Evolutionary conservation across 1,140 invertebrate species (phyloP).

Genomic region (Calliphora vicina): DNA sequence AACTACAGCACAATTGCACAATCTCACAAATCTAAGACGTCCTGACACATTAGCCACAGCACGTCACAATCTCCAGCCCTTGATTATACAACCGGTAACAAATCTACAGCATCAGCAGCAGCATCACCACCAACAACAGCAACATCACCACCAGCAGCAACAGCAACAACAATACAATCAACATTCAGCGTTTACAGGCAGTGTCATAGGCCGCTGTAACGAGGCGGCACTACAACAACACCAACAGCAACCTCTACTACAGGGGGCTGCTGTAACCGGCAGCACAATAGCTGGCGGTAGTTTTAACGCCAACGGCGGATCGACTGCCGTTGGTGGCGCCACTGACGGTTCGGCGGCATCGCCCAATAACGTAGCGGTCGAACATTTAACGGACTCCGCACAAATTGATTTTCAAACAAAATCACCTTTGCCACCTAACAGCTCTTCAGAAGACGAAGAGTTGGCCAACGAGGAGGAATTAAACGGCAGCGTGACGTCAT

Average conservation of each 20-base stretch:
- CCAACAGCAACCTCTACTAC: slow-evolving; percentile 5
- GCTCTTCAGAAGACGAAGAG: slow-evolving; percentile 51
- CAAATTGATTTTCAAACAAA: not conserved
- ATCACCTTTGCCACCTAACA: slow-evolving; percentile 22
- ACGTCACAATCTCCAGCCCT: slow-evolving; percentile 37
- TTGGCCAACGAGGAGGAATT: slow-evolving; percentile 45
- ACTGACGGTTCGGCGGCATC: slow-evolving; percentile 42
- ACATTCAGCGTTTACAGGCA: slow-evolving; percentile 39
- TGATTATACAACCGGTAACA: slow-evolving; percentile 21
- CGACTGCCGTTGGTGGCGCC: slow-evolving; percentile 57
- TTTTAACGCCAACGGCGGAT: slow-evolving; percentile 59
- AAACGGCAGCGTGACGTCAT: slow-evolving; percentile 55
- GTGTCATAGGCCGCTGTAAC: slow-evolving; percentile 22
- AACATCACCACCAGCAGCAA: slow-evolving; percentile 40
- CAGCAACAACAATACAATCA: slow-evolving; percentile 31
- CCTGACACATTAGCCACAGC: slow-evolving; percentile 30
- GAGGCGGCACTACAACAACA: slow-evolving; percentile 21
- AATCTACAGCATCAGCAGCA: slow-evolving; percentile 48
- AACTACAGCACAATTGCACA: slow-evolving; percentile 56
- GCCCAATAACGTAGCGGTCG: slow-evolving; percentile 39
- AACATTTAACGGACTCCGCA: slow-evolving; percentile 21
- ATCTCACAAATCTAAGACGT: slow-evolving; percentile 44
- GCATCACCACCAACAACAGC: slow-evolving; percentile 46
- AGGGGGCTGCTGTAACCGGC: slow-evolving; percentile 35
- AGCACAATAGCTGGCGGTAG: slow-evolving; percentile 62